phyloP scores from a whole-genome alignment of 2,888 invertebrate species.

The Scaptomyza parva region DNA sequence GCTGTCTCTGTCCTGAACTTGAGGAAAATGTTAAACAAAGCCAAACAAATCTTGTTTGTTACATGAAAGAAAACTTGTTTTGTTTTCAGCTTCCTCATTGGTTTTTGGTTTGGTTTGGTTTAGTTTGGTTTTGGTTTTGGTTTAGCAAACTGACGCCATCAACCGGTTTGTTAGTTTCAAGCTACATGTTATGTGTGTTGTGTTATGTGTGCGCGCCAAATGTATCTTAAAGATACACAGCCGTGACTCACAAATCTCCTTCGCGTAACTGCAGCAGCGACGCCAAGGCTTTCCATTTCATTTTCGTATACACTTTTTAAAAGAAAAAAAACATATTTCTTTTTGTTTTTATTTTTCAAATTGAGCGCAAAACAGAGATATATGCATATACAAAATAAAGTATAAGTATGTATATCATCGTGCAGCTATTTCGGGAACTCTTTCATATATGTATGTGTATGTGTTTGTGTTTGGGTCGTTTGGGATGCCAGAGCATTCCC shows the following conservation, averaged over 20 bases:
- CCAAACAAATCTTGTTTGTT: slow-evolving; percentile 27
- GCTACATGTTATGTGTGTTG: slow-evolving; percentile 34
- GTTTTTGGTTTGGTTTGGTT: slow-evolving; percentile 30
- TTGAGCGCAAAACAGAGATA: slow-evolving; percentile 10
- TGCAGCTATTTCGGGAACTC: slow-evolving; percentile 55
- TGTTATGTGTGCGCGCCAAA: slow-evolving; percentile 28
- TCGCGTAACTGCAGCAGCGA: slow-evolving; percentile 21
- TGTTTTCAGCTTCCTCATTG: slow-evolving; percentile 33
- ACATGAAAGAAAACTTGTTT: slow-evolving; percentile 49
- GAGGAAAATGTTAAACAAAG: slow-evolving; percentile 32
- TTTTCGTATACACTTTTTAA: slow-evolving; percentile 47
- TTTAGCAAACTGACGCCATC: slow-evolving; percentile 74
- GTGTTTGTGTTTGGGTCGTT: slow-evolving; percentile 19
- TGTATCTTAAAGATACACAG: slow-evolving; percentile 52
- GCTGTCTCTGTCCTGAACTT: slow-evolving; percentile 39
- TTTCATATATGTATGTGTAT: slow-evolving; percentile 6
- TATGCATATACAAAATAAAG: not conserved
- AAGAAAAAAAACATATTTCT: slow-evolving; percentile 47
- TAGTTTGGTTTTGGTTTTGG: slow-evolving; percentile 22
- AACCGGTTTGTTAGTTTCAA: slow-evolving; percentile 72
- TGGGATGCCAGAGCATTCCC: slow-evolving; percentile 24
- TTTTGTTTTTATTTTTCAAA: too few relatives aligned
- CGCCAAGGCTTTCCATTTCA: slow-evolving; percentile 62
- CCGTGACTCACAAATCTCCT: slow-evolving; percentile 51
- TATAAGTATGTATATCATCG: slow-evolving; percentile 23